Evolutionary conservation across 2,888 invertebrate species (phyloP).

Genomic region (Tetranychus piercei): DNA sequence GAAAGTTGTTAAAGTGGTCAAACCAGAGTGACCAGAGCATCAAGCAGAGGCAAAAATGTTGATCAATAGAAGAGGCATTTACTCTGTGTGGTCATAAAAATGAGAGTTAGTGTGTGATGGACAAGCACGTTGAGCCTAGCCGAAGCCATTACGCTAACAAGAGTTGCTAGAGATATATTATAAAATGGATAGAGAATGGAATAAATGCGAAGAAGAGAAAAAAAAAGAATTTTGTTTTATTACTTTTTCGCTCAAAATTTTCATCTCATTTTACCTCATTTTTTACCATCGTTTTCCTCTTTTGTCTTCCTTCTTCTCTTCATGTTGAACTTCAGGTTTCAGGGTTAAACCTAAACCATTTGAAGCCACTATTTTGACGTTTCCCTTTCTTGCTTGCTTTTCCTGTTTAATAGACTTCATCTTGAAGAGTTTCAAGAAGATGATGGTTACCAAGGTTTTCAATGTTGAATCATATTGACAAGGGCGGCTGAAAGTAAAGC

Average conservation of each 20-base stretch:
- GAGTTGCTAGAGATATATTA: no score
- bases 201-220: no score
- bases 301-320: background rate
- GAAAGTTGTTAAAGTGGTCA: background rate
- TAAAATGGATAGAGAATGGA: no score
- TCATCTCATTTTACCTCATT: background rate
- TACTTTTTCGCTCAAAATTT: no score
- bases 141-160: no score
- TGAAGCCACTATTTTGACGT: background rate
- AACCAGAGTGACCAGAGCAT: background rate
- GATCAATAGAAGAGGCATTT: no score
- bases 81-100: background rate
- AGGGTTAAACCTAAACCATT: background rate
- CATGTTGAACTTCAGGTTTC: background rate
- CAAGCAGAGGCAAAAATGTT: no score
- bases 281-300: background rate
- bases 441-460: background rate
- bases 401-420: background rate
- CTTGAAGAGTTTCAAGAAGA: background rate
- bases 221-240: no score
- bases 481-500: background rate
- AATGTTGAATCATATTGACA: background rate
- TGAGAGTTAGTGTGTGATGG: background rate
- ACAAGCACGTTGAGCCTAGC: background rate
- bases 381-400: background rate